Evolutionary conservation across 2,113 vertebrate genomes (phyloP), one percentile per base, ranked within the genome.

Genomic region (Mastomys coucha): DNA sequence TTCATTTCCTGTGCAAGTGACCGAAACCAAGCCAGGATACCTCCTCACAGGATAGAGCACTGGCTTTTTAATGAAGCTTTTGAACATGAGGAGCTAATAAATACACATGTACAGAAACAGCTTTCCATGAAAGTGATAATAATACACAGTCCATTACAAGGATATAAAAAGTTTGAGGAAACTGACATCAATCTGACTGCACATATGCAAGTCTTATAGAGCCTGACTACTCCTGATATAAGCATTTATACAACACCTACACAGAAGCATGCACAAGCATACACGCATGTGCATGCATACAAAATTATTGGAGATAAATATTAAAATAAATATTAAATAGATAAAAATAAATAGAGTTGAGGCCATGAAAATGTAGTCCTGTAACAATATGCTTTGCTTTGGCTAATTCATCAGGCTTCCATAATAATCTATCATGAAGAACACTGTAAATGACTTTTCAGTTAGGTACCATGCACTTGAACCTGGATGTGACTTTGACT

Each of bases 351-450:
- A 82, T 49, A 67, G 14, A 51, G 5, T 3, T 89, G 6, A 78
- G 33, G 60, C 67, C 26, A 39, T 77, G 13, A 67, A 84, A 94
- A 86, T 36, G 13, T 7, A 80, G 75, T 67, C 14, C 36, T 97
- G 12, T 81, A 92, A 88, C 39, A 49, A 90, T 81, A 86, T 95
- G 75, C 4, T 95, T 91, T 91, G 51, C n/a, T 94, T 70, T 24
- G 28, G 31, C 22, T 87, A 7, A 93, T 82, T 82, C 70, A 80
- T 9, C 16, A 93, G 4, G 0, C n/a, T 81, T 91, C 93, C 39
- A 63, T 12, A 76, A 87, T 20, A 91, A 89, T 5, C 7, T n/a
- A 63, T 39, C 51, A 53, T 14, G 42, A 89, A 78, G 67, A 86
- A 78, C 39, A 87, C 22, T 87, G 89, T 58, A 81, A 81, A 80